Percentiles rank a stretch among this genome's conserved stretches.
These are phyloP conservation scores for Carcinoscorpius rotundicauda DNA, from an alignment of 1,140 invertebrate species.

Conservation along the genomic window DNA sequence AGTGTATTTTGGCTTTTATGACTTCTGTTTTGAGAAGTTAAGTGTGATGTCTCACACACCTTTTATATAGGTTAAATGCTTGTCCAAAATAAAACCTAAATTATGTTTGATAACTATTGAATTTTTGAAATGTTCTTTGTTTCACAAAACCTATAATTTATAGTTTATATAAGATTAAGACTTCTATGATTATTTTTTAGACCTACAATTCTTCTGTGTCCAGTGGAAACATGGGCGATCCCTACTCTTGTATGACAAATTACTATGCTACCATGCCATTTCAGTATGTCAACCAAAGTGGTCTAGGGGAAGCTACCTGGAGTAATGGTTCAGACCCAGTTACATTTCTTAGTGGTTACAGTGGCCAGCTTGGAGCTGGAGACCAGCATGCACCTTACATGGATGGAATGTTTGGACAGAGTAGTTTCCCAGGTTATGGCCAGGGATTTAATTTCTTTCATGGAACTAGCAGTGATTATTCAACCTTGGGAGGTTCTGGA, in stretches of 20 bases:
- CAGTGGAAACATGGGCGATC: conserved; percentile 20
- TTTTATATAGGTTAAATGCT: too few relatives aligned
- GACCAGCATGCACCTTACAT: neutral
- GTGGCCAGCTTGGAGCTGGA: neutral
- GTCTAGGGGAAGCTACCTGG: conserved; percentile 5
- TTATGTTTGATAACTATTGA: too few relatives aligned
- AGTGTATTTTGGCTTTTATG: too few relatives aligned
- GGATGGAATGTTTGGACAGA: neutral
- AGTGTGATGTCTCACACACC: too few relatives aligned
- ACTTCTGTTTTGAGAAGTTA: too few relatives aligned
- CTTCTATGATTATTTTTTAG: conserved; percentile 1
- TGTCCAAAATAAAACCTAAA: too few relatives aligned
- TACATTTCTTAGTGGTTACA: neutral
- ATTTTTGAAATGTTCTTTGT: too few relatives aligned
- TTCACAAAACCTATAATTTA: too few relatives aligned
- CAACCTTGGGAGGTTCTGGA: neutral
- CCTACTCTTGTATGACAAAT: conserved; percentile 14
- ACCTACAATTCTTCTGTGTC: conserved; percentile 24
- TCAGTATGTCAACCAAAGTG: conserved; percentile 1
- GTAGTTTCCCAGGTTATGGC: neutral
- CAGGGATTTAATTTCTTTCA: neutral
- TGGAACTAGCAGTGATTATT: conserved; percentile 1
- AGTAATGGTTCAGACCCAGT: neutral
- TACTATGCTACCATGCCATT: conserved; percentile 1
- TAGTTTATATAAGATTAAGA: too few relatives aligned